Evolutionary conservation across 2,113 vertebrate genomes (phyloP), one percentile per base, ranked within the genome.

Genomic region (Chaetops frenatus): DNA sequence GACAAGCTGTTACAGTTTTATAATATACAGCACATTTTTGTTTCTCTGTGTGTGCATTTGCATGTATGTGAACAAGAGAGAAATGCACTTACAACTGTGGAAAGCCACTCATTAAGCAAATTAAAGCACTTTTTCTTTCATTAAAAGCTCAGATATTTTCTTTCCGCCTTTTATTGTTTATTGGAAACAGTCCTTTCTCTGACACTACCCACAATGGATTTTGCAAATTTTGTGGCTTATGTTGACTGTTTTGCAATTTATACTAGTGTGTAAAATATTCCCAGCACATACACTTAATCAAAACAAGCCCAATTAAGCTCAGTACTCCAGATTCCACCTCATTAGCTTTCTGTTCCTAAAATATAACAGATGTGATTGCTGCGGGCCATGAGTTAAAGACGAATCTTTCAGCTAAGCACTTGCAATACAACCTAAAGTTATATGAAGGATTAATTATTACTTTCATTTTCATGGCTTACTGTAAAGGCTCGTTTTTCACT

Each of bases 281-380:
- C 97, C 97, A 97, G 98, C 98, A 98, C 98, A 98, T 98, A 97
- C 94, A 97, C 97, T 98, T 98, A 98, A 98, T 98, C 98, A 98
- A 98, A 98, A 98, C 97, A 98, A 98, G 97, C 97, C 98, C 98
- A 98, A 98, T 98, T 98, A 98, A 98, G 97, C 98, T 98, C 98
- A 97, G 97, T 97, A 98, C 97, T 98, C 97, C 95, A 97, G 96
- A 98, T 98, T 98, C 98, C 97, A 98, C 97, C 97, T 98, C 98
- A 98, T 98, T 98, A 98, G 97, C 97, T 98, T 98, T 97, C 97
- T 98, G 96, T 98, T 98, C 97, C 98, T 98, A 98, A 98, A 98
- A 98, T 98, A 98, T 97, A 98, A 98, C 98, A 98, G 98, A 98
- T 98, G 97, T 98, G 97, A 98, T 97, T 98, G 97, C 98, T 98